phyloP scores from a whole-genome alignment of 2,797 vertebrate species.

The Chelonia mydas region DNA sequence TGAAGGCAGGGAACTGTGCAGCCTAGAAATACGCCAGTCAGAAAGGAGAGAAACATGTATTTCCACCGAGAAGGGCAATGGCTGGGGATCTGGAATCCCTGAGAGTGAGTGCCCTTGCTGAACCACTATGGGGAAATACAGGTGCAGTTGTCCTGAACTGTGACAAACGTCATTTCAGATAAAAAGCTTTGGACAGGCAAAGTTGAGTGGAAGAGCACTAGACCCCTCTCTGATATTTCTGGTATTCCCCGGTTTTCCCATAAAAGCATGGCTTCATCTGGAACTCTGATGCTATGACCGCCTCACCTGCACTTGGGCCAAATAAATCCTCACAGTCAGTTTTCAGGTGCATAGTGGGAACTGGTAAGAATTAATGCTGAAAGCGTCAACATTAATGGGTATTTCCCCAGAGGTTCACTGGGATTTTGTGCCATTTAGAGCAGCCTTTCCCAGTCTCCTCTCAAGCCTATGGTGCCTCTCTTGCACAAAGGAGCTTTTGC shows the following conservation, averaged over 20 bases:
- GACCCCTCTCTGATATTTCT: neutral
- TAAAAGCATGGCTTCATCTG: neutral
- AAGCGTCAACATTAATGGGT: neutral
- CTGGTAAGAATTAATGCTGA: neutral
- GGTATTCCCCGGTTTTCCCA: neutral
- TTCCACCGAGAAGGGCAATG: neutral
- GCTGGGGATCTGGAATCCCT: neutral
- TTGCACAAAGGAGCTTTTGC: neutral
- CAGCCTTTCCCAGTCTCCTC: neutral
- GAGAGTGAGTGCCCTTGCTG: neutral
- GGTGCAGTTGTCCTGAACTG: neutral
- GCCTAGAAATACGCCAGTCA: neutral
- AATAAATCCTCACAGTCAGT: neutral
- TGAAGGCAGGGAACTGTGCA: neutral
- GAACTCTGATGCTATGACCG: neutral
- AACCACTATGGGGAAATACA: neutral
- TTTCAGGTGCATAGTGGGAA: neutral
- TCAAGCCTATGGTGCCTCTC: neutral
- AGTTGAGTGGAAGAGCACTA: neutral
- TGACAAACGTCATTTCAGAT: neutral
- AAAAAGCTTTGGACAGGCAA: neutral
- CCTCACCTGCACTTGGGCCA: neutral
- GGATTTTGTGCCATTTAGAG: constrained; percentile 7
- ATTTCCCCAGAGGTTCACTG: neutral
- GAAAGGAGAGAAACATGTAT: neutral